phyloP scores from a whole-genome alignment of 2,113 vertebrate genomes.

The Entosphenus tridentatus region DNA sequence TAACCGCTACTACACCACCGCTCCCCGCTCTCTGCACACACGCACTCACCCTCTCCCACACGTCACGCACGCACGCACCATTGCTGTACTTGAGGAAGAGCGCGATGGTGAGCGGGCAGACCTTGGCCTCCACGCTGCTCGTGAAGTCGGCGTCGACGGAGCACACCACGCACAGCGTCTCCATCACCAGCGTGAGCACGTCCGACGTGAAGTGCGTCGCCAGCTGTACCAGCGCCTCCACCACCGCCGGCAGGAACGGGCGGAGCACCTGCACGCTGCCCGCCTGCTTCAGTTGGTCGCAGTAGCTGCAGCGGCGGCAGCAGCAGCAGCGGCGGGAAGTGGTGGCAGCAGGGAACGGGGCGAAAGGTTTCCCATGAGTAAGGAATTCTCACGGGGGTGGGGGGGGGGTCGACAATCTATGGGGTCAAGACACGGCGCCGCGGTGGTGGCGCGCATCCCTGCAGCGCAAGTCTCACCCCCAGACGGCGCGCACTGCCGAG shows the following conservation, averaged over 20 bases:
- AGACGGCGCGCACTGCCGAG: slow-evolving; percentile 81
- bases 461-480: slow-evolving; percentile 47
- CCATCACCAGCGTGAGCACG: slow-evolving; percentile 90
- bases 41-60: too few relatives aligned
- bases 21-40: too few relatives aligned
- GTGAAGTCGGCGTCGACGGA: slow-evolving; percentile 73
- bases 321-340: neutral
- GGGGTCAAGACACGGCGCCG: too few relatives aligned
- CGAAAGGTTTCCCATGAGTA: too few relatives aligned
- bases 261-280: slow-evolving; percentile 73
- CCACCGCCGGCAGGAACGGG: slow-evolving; percentile 78
- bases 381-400: too few relatives aligned
- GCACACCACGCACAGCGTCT: slow-evolving; percentile 83
- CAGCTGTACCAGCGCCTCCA: slow-evolving; percentile 73
- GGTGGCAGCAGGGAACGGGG: too few relatives aligned
- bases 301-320: slow-evolving; percentile 41
- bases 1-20: too few relatives aligned
- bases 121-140: slow-evolving; percentile 68
- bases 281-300: slow-evolving; percentile 80
- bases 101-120: slow-evolving; percentile 91
- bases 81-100: slow-evolving; percentile 96
- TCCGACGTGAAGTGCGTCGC: slow-evolving; percentile 88
- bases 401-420: too few relatives aligned
- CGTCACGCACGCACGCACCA: slow-evolving; percentile 23
- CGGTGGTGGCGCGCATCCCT: too few relatives aligned